Evolutionary conservation across 1,140 invertebrate species (phyloP).

Genomic region (Drosophila fuyamai): DNA sequence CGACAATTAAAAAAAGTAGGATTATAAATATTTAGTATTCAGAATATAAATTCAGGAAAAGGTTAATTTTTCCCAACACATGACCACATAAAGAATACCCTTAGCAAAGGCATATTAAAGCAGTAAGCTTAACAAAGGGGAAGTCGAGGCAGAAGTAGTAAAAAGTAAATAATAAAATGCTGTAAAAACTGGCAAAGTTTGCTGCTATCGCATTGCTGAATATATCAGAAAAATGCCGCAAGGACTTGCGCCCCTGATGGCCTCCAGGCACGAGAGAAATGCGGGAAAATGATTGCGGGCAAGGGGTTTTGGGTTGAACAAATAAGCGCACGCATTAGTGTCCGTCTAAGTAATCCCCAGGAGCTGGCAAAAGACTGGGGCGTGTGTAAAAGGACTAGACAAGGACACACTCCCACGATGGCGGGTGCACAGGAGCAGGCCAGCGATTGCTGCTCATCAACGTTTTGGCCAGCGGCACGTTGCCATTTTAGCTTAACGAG

Average conservation of each 20-base stretch:
- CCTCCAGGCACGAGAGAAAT: conserved; percentile 55
- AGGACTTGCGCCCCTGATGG: conserved; percentile 53
- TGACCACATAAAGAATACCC: neutral
- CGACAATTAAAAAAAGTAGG: too few species aligned
- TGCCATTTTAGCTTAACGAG: conserved; percentile 82
- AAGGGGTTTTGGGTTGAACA: conserved; percentile 51
- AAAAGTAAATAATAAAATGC: conserved; percentile 74
- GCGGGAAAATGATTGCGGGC: conserved; percentile 18
- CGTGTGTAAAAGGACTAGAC: conserved; percentile 61
- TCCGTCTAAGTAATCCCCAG: conserved; percentile 76
- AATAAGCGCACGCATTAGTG: conserved; percentile 80
- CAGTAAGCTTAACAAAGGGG: conserved; percentile 14
- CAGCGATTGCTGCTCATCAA: conserved; percentile 68
- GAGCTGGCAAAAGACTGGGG: conserved; percentile 56
- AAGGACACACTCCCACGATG: conserved; percentile 26
- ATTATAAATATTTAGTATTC: too few species aligned
- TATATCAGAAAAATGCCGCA: conserved; percentile 58
- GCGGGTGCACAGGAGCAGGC: conserved; percentile 15
- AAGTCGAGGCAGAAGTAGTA: conserved; percentile 43
- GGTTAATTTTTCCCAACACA: too few species aligned
- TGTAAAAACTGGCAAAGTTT: conserved; percentile 58
- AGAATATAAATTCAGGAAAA: too few species aligned
- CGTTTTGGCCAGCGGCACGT: conserved; percentile 67
- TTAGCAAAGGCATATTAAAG: neutral
- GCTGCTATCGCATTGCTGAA: conserved; percentile 45